Evolutionary conservation across 2,797 vertebrate genomes (phyloP).

Genomic region (Eulemur albifrons): DNA sequence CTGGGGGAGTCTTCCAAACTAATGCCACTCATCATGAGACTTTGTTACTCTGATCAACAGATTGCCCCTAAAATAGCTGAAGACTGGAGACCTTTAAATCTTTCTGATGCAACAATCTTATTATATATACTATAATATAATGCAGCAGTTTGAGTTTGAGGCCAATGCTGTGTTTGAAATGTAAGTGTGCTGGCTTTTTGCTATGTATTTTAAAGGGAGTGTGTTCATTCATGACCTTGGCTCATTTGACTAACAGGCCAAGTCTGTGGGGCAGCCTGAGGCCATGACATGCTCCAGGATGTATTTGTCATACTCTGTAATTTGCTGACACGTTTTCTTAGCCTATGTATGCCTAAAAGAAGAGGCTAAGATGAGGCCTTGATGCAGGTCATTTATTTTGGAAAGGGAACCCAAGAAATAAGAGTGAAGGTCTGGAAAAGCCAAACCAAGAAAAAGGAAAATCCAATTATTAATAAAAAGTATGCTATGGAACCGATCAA

Average conservation of each 20-base stretch:
- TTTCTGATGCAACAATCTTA: neutral
- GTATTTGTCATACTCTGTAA: neutral
- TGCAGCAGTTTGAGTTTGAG: neutral
- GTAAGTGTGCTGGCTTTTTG: neutral
- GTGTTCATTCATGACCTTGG: neutral
- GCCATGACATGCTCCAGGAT: neutral
- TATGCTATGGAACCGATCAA: rapidly evolving
- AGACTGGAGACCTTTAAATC: neutral
- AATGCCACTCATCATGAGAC: neutral
- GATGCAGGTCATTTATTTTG: neutral
- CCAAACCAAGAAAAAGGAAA: neutral
- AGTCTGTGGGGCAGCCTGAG: neutral
- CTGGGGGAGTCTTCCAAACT: neutral
- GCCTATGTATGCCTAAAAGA: neutral
- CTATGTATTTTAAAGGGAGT: neutral
- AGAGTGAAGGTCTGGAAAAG: neutral
- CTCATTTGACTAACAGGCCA: neutral
- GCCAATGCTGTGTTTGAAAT: neutral
- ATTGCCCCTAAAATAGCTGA: neutral
- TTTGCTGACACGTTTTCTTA: neutral
- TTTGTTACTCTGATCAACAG: neutral
- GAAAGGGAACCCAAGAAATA: neutral
- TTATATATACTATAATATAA: neutral
- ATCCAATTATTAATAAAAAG: neutral
- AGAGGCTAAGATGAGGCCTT: neutral